Evolutionary conservation across 2,888 invertebrate genomes (phyloP), one percentile per base, ranked within the genome.

Genomic region (Neoaliturus tenellus): DNA sequence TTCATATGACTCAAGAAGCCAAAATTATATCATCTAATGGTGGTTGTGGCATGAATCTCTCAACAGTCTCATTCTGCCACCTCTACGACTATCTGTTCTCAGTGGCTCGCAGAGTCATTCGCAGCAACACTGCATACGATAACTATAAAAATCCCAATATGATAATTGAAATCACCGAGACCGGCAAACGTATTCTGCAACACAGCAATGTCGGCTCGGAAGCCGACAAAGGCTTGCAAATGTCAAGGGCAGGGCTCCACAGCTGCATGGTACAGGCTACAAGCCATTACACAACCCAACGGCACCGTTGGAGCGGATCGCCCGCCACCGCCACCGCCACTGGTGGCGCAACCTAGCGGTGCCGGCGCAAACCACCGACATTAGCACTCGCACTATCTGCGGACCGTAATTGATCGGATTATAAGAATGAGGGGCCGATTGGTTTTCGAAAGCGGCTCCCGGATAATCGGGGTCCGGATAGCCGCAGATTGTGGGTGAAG

Each of bases 371-470:
- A 67, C 31, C n/a, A 33, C 31, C 17, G 8, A 1, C n/a, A 67
- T 25, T 58, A n/a, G 48, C 17, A n/a, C 35, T 6, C 55, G 20
- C 23, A 23, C 55, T 55, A 55, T 55, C 55, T 23, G 3, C 3
- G 28, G 28, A 28, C 17, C 55, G 67, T 67, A 39, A 69, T 69
- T 69, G 69, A 69, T 69, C 69, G 69, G 69, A 69, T 69, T 69
- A 69, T 69, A 39, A 39, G 69, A 69, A 69, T 69, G 69, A 67
- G 31, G 67, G 39, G 33, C 33, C 39, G 69, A 69, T 69, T 69
- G 69, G 35, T 69, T 69, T 69, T 69, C 69, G 69, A 69, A 35
- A 69, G 35, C 69, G 69, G 69, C 69, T 69, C 69, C 69, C 69
- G 39, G 33, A 69, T 69, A 69, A 69, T 39, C 35, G 69, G 35